Conservation (phyloP, 2,888 invertebrate genomes). For the Chrysodeixis includens region DNA sequence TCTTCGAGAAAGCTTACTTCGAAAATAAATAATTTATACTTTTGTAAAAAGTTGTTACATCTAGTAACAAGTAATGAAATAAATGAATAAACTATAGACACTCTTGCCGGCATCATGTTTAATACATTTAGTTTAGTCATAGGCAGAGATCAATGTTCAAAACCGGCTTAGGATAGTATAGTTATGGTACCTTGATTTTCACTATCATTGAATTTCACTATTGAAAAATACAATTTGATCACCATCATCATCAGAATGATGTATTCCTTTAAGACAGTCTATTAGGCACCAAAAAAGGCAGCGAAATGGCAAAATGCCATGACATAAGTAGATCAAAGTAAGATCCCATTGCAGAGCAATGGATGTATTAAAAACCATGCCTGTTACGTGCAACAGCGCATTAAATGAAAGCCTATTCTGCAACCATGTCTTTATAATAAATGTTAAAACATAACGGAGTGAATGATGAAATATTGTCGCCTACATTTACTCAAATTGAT, state of each 20-base stretch:
- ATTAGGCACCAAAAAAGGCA: too few relatives aligned
- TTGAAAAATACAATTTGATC: too few relatives aligned
- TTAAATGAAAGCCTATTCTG: not conserved
- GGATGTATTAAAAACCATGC: not conserved
- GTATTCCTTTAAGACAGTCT: too few relatives aligned
- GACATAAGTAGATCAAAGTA: too few relatives aligned
- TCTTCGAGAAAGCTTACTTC: not conserved
- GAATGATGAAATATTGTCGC: not conserved
- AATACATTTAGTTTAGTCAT: not conserved
- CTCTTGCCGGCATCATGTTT: not conserved
- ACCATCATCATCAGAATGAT: too few relatives aligned
- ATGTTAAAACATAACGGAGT: not conserved
- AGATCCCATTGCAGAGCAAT: too few relatives aligned
- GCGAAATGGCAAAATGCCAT: too few relatives aligned
- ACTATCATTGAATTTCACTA: too few relatives aligned
- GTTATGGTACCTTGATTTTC: too few relatives aligned
- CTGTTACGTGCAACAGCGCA: not conserved
- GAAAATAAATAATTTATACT: not conserved
- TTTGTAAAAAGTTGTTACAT: not conserved
- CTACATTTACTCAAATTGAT: constrained; percentile 2
- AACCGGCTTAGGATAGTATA: not conserved
- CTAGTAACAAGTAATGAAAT: not conserved
- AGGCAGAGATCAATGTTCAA: not conserved
- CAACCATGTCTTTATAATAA: not conserved
- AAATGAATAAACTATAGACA: not conserved